Evolutionary conservation across 2,888 invertebrate species (phyloP).

Genomic region (Leucozona laternaria): DNA sequence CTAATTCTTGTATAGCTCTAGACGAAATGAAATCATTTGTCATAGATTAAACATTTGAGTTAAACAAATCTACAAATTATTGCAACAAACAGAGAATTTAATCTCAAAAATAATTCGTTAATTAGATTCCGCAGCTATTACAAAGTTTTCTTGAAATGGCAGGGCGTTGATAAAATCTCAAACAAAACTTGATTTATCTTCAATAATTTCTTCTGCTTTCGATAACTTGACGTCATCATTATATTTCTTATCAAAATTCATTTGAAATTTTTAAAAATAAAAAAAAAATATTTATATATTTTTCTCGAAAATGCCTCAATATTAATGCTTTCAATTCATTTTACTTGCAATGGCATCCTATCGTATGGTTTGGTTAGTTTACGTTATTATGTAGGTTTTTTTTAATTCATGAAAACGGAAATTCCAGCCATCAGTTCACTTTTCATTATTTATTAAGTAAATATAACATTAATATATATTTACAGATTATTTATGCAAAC

Average conservation of each 20-base stretch:
- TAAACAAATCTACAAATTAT: background rate
- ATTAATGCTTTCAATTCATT: background rate
- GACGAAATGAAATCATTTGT: background rate
- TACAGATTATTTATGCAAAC: background rate
- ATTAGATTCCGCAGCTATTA: background rate
- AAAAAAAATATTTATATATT: background rate
- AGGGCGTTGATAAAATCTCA: background rate
- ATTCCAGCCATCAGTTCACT: background rate
- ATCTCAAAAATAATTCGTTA: background rate
- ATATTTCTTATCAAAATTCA: background rate
- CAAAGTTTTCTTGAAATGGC: no score
- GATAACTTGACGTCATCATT: background rate
- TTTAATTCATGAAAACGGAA: background rate
- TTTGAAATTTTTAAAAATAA: background rate
- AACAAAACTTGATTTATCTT: background rate
- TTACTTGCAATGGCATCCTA: background rate
- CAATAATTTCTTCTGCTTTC: background rate
- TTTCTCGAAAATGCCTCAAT: background rate
- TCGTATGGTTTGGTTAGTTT: slow-evolving; percentile 1
- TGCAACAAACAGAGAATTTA: background rate
- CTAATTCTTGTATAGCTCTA: background rate
- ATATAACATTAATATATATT: slow-evolving; percentile 1
- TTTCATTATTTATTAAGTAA: background rate
- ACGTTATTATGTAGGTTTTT: background rate
- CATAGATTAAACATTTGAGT: no score